Conservation (phyloP, 1,140 invertebrate genomes). For the Trichoplusia ni region DNA sequence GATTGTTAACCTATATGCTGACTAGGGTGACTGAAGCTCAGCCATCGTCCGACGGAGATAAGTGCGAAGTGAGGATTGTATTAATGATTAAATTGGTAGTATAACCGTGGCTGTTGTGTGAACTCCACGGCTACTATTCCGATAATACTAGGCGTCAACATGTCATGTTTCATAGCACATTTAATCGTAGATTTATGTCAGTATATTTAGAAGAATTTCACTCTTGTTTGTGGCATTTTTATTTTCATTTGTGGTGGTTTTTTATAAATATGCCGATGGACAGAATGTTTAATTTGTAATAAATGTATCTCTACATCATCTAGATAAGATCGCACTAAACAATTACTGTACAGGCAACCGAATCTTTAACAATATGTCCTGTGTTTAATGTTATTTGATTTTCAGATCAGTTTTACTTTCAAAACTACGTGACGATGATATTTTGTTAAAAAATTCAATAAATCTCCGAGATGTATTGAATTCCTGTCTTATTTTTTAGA, state of each 20-base stretch:
- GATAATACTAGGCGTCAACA: constrained; percentile 36
- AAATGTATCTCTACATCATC: constrained; percentile 20
- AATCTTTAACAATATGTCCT: not conserved
- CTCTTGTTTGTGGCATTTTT: constrained; percentile 45
- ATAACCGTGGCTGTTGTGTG: constrained; percentile 31
- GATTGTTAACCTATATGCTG: no score
- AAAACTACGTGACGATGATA: no score
- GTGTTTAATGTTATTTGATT: no score
- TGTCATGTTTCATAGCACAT: constrained; percentile 50
- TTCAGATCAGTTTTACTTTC: no score
- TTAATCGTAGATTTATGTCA: constrained; percentile 52
- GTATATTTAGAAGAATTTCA: constrained; percentile 48
- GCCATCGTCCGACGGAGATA: constrained; percentile 31
- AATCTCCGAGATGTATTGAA: no score
- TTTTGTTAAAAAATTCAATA: no score
- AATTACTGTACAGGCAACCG: not conserved
- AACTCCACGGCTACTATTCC: constrained; percentile 32
- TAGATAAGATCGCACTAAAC: constrained; percentile 19
- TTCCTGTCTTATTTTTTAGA: no score
- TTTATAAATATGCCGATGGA: constrained; percentile 20
- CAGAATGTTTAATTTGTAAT: constrained; percentile 11
- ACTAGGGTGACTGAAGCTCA: constrained; percentile 33
- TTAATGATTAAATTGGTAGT: constrained; percentile 36
- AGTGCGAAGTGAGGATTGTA: constrained; percentile 34
- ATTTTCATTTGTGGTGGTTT: constrained; percentile 36